phyloP scores from a whole-genome alignment of 2,888 invertebrate species.

The Trimorus sp. region DNA sequence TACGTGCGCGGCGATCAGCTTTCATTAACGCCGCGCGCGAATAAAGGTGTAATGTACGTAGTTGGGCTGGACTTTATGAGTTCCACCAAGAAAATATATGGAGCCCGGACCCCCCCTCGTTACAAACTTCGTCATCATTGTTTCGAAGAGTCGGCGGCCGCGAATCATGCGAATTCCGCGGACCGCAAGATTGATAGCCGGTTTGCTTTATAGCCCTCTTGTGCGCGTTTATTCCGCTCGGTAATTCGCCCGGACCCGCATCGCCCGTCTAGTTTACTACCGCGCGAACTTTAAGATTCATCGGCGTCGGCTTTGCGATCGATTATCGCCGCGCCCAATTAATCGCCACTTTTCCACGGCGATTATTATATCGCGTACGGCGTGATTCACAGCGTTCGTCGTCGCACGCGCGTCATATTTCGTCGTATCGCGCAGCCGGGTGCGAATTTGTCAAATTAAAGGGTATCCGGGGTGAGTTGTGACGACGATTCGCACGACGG shows the following conservation, averaged over 20 bases:
- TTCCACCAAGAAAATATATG: conserved; percentile 77
- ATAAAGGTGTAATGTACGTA: too few relatives aligned
- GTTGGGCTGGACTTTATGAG: too few relatives aligned
- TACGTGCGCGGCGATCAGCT: too few relatives aligned
- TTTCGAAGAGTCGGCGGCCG: conserved; percentile 66
- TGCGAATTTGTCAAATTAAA: too few relatives aligned
- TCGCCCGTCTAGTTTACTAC: conserved; percentile 53
- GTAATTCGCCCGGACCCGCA: conserved; percentile 54
- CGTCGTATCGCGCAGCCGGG: too few relatives aligned
- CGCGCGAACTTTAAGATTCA: conserved; percentile 56
- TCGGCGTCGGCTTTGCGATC: conserved; percentile 28
- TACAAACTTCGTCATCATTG: conserved; percentile 66
- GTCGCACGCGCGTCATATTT: too few relatives aligned
- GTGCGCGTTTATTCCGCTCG: conserved; percentile 58
- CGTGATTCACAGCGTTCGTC: too few relatives aligned
- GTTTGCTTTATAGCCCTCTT: conserved; percentile 65
- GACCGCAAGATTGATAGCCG: conserved; percentile 65
- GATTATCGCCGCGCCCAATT: conserved; percentile 49
- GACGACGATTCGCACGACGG: too few relatives aligned
- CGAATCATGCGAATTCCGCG: conserved; percentile 65
- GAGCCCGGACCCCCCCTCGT: conserved; percentile 69
- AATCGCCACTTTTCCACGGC: too few relatives aligned
- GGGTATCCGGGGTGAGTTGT: too few relatives aligned
- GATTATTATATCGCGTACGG: too few relatives aligned
- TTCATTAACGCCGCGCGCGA: too few relatives aligned